Evolutionary conservation across 53 echinoderm and acorn worm genomes (phyloP).

Genomic region (Hippasteria phrygiana): DNA sequence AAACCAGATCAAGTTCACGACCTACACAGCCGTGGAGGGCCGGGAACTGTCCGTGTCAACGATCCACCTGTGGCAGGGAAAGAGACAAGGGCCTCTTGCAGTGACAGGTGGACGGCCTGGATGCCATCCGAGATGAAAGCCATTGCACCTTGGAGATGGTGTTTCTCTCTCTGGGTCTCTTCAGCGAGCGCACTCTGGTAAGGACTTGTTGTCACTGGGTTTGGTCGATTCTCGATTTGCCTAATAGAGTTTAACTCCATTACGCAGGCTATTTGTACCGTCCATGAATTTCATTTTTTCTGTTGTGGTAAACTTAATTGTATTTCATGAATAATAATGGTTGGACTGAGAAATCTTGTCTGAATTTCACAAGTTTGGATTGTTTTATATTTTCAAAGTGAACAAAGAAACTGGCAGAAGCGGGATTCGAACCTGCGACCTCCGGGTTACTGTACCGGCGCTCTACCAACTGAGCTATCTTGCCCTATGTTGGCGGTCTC

Average conservation of each 20-base stretch:
- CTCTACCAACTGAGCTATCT: too few relatives aligned
- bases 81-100: constrained; percentile 54
- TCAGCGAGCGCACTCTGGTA: not conserved
- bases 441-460: too few relatives aligned
- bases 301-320: not conserved
- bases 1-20: constrained; percentile 56
- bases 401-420: too few relatives aligned
- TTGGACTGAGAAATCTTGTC: too few relatives aligned
- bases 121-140: constrained; percentile 44
- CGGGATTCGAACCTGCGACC: too few relatives aligned
- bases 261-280: not conserved
- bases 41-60: constrained; percentile 14
- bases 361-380: too few relatives aligned
- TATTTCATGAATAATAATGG: too few relatives aligned
- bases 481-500: too few relatives aligned
- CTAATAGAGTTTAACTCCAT: constrained; percentile 7
- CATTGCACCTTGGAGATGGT: not conserved
- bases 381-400: too few relatives aligned
- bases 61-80: constrained; percentile 34
- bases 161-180: not conserved
- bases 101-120: constrained; percentile 44
- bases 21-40: constrained; percentile 42
- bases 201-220: not conserved
- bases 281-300: not conserved
- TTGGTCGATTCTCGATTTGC: constrained; percentile 24